phyloP scores from a whole-genome alignment of 2,888 invertebrate species.

The Sturmia bella region DNA sequence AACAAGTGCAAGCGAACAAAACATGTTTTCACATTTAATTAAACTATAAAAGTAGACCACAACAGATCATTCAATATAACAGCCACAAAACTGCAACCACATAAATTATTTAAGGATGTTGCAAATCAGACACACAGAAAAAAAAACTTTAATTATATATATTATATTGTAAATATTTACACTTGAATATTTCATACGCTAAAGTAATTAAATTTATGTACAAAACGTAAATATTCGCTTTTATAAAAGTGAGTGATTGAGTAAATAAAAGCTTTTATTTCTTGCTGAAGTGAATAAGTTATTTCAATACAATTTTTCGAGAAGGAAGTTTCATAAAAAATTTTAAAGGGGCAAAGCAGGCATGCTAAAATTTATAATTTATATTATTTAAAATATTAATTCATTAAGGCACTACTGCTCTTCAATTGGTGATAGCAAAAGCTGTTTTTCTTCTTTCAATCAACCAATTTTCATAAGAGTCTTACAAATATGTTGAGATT shows the following conservation, averaged over 20 bases:
- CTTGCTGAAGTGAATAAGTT: not conserved
- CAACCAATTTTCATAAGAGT: too few relatives aligned
- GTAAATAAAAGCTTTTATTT: not conserved
- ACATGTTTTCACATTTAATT: constrained; percentile 65
- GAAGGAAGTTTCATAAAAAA: too few relatives aligned
- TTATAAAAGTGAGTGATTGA: not conserved
- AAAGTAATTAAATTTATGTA: constrained; percentile 7
- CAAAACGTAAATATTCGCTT: not conserved
- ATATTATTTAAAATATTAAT: too few relatives aligned
- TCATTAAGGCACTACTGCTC: too few relatives aligned
- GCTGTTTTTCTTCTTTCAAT: too few relatives aligned
- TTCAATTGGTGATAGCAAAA: too few relatives aligned
- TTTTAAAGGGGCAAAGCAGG: not conserved
- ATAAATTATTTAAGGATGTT: constrained; percentile 63
- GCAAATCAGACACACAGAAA: not conserved
- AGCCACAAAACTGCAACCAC: constrained; percentile 62
- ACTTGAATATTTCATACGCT: constrained; percentile 5
- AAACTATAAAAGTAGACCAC: constrained; percentile 67
- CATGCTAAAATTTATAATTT: too few relatives aligned
- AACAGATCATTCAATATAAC: constrained; percentile 62
- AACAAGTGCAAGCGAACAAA: constrained; percentile 25
- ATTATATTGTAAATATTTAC: constrained; percentile 32
- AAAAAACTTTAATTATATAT: constrained; percentile 48
- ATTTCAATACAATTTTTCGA: not conserved
- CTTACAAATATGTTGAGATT: too few relatives aligned